Conservation (phyloP, 2,797 vertebrate species). For the Linurgus olivaceus region DNA sequence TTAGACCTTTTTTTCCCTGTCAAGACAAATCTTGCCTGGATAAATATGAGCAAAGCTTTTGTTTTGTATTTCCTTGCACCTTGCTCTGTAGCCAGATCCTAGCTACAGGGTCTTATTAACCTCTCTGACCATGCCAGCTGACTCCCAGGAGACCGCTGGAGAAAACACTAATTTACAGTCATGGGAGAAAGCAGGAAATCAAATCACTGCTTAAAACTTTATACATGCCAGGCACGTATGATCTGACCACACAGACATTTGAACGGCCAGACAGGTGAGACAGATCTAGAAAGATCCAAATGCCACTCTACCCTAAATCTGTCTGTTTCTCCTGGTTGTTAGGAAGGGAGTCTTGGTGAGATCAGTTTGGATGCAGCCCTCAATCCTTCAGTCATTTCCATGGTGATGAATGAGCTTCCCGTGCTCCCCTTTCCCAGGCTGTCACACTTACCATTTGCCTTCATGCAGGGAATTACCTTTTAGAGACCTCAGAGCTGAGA, state of each 20-base stretch:
- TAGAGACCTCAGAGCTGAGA: not conserved
- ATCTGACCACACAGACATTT: not conserved
- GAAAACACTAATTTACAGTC: not conserved
- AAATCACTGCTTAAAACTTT: not conserved
- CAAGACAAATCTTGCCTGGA: not conserved
- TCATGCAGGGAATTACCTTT: not conserved
- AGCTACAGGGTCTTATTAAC: not conserved
- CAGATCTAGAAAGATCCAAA: not conserved
- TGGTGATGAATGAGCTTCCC: rapidly evolving
- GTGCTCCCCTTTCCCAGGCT: not conserved
- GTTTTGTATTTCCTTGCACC: not conserved
- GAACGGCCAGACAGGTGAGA: not conserved
- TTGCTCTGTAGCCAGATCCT: not conserved
- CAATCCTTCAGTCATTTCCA: not conserved
- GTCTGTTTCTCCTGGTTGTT: not conserved
- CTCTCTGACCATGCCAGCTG: not conserved
- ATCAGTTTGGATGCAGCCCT: not conserved
- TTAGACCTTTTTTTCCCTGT: not conserved
- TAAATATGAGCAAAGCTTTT: not conserved
- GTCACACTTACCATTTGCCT: not conserved
- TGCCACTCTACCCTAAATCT: not conserved
- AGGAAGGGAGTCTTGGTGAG: not conserved
- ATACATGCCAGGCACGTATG: not conserved
- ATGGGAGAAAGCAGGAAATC: not conserved
- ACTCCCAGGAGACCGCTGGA: not conserved